Base-by-base conservation (phyloP, 2,797 vertebrate species). In the Tapirus indicus region DNA sequence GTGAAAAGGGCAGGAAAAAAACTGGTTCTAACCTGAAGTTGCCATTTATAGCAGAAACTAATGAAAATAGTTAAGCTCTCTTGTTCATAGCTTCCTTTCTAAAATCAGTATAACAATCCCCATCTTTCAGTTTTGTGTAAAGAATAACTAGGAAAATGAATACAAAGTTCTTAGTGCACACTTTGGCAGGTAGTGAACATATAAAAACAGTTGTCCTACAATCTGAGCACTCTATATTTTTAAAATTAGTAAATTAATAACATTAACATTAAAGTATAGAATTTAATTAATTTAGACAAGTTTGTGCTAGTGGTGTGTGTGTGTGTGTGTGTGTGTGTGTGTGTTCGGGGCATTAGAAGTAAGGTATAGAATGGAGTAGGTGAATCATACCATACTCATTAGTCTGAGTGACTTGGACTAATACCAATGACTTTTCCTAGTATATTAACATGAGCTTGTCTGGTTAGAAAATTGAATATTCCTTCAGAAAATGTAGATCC, bases 31-130 rank as follows among this genome's bases (percentile, higher is more conserved):
- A 69, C 4, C 21, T 56, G 29, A 87, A 49, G 68, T 64, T 71
- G 8, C 3, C 38, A 79, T 62, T 88, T 52, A 32, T 38, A 80
- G 0, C 4, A 93, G 64, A 90, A 88, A 95, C 27, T 88, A 79
- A 52, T 38, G 17, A 93, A 97, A 95, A 74, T 62, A 75, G 9
- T 86, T 93, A 66, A 66, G 5, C 38, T 83, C 20, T 91, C 35
- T 89, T 71, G 17, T 35, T 71, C 13, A 41, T 32, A 79, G 6
- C 7, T 96, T 87, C 6, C 54, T 49, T 96, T 89, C 27, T 84
- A n/a, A 88, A 93, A 68, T 60, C 10, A 60, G 18, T 52, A 44
- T 20, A 86, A 79, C 1, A 86, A 92, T 54, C 38, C 1, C 7
- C 23, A 87, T 27, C 4, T 87, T 94, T 78, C 25, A 49, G 1